Percentiles rank a stretch among this genome's conserved stretches.
Conservation (phyloP, 2,113 vertebrate genomes). For the Gila orcuttii region DNA sequence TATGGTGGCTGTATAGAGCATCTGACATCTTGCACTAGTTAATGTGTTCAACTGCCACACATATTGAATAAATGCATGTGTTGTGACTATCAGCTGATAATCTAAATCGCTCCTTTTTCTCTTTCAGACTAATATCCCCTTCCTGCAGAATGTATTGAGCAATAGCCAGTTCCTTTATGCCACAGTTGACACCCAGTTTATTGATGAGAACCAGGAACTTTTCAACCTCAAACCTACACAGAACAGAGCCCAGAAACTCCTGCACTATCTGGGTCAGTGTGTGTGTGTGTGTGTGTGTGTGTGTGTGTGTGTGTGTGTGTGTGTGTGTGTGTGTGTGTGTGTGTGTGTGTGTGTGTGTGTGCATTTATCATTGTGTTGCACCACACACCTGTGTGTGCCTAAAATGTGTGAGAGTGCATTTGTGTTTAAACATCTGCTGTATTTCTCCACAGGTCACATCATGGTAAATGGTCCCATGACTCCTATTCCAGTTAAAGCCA, state of each 20-base stretch:
- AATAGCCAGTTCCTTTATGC: conserved; percentile 89
- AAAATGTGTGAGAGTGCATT: neutral
- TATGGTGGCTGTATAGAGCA: neutral
- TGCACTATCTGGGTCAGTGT: conserved; percentile 88
- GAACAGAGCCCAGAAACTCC: conserved; percentile 83
- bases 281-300: conserved; percentile 54
- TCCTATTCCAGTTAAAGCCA: conserved; percentile 87
- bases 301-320: conserved; percentile 54
- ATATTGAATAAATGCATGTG: neutral
- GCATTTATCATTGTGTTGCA: conserved; percentile 6
- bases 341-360: conserved; percentile 54
- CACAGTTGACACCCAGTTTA: conserved; percentile 84
- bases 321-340: no score
- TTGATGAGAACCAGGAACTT: conserved; percentile 81
- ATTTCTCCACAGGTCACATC: conserved; percentile 80
- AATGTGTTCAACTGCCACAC: neutral
- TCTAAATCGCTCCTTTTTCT: conserved; percentile 4
- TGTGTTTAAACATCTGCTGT: conserved; percentile 36
- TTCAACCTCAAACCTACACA: conserved; percentile 78
- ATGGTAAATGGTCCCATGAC: conserved; percentile 93
- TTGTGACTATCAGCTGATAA: conserved; percentile 16
- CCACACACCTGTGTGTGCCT: neutral
- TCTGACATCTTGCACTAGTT: no score
- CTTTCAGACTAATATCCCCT: conserved; percentile 90
- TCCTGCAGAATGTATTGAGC: conserved; percentile 91